These are phyloP conservation scores for Sisyra nigra DNA, from an alignment of 2,888 invertebrate genomes.

Conservation along the genomic window DNA sequence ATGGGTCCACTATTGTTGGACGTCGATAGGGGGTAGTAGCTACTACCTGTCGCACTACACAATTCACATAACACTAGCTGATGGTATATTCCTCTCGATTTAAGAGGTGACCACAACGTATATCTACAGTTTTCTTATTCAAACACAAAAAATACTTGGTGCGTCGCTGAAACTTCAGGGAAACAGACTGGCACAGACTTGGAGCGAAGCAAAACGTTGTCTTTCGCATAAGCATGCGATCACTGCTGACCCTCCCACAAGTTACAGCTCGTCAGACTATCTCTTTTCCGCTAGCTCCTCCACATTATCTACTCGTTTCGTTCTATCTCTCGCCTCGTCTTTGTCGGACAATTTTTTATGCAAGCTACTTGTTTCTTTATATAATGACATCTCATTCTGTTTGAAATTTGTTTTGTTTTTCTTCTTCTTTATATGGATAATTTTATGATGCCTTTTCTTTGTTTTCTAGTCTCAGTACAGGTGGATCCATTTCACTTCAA, in stretches of 20 bases:
- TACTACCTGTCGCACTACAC: too few relatives aligned
- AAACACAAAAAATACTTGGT: too few relatives aligned
- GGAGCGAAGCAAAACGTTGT: too few relatives aligned
- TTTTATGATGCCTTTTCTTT: neutral
- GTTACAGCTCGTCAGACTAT: neutral
- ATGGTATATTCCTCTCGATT: too few relatives aligned
- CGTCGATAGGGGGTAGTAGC: too few relatives aligned
- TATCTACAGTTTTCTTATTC: too few relatives aligned
- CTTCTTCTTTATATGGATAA: neutral
- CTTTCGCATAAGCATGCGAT: neutral
- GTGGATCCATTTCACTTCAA: too few relatives aligned
- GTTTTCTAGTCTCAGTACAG: neutral
- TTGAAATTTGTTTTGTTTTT: neutral
- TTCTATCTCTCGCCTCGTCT: neutral
- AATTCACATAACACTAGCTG: too few relatives aligned
- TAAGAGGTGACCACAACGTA: too few relatives aligned
- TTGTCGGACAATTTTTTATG: neutral
- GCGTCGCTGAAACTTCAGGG: too few relatives aligned
- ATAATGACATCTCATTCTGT: conserved; percentile 3
- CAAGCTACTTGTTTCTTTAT: neutral
- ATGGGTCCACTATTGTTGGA: too few relatives aligned
- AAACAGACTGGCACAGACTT: too few relatives aligned
- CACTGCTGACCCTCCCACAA: neutral
- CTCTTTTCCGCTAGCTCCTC: neutral
- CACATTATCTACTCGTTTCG: neutral